Evolutionary conservation across 2,888 invertebrate genomes (phyloP).

Genomic region (Saturnia pavonia): DNA sequence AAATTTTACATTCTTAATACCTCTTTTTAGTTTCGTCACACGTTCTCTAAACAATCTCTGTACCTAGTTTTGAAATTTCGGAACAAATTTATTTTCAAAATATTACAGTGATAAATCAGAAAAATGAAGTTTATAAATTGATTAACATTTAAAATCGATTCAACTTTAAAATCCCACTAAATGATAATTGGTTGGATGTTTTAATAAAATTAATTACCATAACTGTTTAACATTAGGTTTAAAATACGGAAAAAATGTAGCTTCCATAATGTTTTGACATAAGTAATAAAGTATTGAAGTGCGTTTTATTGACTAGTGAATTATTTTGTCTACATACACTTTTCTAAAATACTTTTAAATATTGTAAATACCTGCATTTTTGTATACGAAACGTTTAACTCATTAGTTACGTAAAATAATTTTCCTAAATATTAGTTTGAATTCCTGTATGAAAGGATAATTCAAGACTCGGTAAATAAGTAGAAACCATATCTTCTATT

Average conservation of each 20-base stretch:
- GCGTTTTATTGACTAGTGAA: slow-evolving; percentile 31
- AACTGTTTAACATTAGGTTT: neutral
- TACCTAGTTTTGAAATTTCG: too few relatives aligned
- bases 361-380: too few relatives aligned
- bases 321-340: neutral
- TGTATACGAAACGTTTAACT: too few relatives aligned
- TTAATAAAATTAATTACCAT: neutral
- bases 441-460: too few relatives aligned
- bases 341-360: too few relatives aligned
- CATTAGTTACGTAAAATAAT: too few relatives aligned
- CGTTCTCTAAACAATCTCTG: neutral
- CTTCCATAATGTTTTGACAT: slow-evolving; percentile 23
- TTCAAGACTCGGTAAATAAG: too few relatives aligned
- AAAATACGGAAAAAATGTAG: slow-evolving; percentile 1
- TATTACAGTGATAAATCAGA: neutral
- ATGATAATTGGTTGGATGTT: slow-evolving; percentile 25
- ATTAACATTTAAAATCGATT: slow-evolving; percentile 17
- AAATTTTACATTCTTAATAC: neutral
- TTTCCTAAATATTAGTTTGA: too few relatives aligned
- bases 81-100: neutral
- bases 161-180: slow-evolving; percentile 37
- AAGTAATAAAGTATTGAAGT: slow-evolving; percentile 51
- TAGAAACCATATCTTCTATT: too few relatives aligned
- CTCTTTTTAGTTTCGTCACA: neutral
- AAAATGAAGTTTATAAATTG: neutral